A percentile compares a stretch with the other conserved stretches of the same genome.
Conservation (phyloP, 2,888 invertebrate species). For the Digitonthophagus gazella region DNA sequence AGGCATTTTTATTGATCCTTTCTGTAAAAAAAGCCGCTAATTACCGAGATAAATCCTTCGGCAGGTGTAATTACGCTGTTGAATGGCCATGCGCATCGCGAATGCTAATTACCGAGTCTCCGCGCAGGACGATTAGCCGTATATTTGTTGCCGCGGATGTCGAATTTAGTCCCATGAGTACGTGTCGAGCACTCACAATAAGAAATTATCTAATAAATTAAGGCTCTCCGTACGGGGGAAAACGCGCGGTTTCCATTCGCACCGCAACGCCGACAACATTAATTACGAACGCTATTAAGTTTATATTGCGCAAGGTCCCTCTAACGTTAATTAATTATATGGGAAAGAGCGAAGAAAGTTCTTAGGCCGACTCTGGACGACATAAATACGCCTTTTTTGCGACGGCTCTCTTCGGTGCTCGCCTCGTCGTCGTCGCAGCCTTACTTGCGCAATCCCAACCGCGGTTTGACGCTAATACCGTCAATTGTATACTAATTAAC, state of each 20-base stretch:
- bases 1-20: constrained; percentile 11
- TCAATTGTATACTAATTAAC: not conserved
- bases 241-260: constrained; percentile 28
- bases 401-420: not conserved
- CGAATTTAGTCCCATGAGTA: constrained; percentile 5
- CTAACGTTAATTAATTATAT: constrained; percentile 32
- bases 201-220: constrained; percentile 16
- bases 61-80: constrained; percentile 9
- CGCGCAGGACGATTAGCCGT: constrained; percentile 5
- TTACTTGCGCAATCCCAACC: not conserved
- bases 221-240: constrained; percentile 4
- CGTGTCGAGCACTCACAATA: constrained; percentile 6
- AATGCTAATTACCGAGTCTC: constrained; percentile 10
- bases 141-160: constrained; percentile 10
- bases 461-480: not conserved
- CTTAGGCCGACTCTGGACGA: not conserved
- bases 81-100: constrained; percentile 2
- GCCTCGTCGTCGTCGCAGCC: not conserved
- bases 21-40: constrained; percentile 8
- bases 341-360: constrained; percentile 26
- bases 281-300: constrained; percentile 31
- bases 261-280: constrained; percentile 30
- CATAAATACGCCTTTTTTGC: not conserved
- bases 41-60: constrained; percentile 12
- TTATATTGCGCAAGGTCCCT: constrained; percentile 29